Evolutionary conservation across 2,113 vertebrate genomes (phyloP).

Genomic region (Cyrtonyx montezumae): DNA sequence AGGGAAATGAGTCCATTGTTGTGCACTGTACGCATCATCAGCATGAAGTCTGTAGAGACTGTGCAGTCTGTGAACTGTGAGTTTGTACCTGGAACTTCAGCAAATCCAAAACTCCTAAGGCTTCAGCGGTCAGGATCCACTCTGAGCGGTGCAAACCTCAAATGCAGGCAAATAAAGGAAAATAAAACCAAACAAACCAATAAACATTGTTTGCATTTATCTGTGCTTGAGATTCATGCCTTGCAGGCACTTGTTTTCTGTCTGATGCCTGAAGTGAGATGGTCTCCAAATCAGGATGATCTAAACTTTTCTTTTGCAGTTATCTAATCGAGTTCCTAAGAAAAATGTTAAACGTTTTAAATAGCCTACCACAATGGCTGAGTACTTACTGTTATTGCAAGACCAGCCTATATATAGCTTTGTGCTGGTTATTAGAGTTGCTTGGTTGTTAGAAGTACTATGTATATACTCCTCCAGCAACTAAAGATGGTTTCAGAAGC

Average conservation of each 20-base stretch:
- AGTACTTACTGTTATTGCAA: background rate
- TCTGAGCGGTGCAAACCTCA: background rate
- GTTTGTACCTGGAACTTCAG: background rate
- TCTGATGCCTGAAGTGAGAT: background rate
- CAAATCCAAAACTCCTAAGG: background rate
- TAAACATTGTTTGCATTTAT: background rate
- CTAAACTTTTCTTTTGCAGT: background rate
- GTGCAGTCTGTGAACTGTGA: background rate
- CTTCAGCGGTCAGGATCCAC: background rate
- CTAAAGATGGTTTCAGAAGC: background rate
- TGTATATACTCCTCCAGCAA: fast-evolving
- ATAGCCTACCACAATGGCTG: no score
- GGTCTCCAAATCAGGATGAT: background rate
- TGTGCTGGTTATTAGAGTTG: background rate
- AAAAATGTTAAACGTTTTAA: background rate
- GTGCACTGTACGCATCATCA: background rate
- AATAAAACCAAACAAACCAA: background rate
- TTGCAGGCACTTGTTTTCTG: background rate
- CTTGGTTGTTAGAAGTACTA: background rate
- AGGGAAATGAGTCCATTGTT: background rate
- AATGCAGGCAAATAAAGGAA: background rate
- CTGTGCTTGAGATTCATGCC: background rate
- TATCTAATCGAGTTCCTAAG: background rate
- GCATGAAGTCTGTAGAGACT: background rate
- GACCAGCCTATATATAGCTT: background rate